Evolutionary conservation across 2,113 vertebrate genomes (phyloP), one percentile per base, ranked within the genome.

Genomic region (western clawed frog (Xenopus tropicalis)): DNA sequence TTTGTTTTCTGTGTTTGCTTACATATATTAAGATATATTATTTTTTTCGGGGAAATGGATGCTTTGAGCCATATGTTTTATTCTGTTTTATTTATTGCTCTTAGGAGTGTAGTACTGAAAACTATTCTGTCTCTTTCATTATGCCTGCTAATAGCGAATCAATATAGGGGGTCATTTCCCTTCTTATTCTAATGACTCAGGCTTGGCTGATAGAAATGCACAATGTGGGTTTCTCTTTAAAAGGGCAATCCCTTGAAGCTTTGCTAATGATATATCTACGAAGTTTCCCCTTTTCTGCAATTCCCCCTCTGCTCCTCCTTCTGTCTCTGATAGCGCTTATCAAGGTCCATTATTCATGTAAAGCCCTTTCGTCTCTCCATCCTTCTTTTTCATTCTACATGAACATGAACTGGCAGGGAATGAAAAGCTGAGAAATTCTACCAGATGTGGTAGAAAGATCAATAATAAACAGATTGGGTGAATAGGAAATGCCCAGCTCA

Each of bases 301-400:
- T 22, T 58, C 46, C 42, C 23, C 42, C 37, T 5, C 44, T 54
- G 43, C 57, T 29, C 42, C 43, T 74, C 24, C 42, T 22, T 54
- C 44, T 62, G 57, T 23, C 58, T 74, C 65, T 74, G 65, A 74
- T 74, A 61, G 58, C 48, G 20, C 72, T 75, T 46, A 75, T 69
- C 72, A 69, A 75, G 66, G 72, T 68, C 72, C 72, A 75, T 75
- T 62, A 75, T 75, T 69, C 66, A 69, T 75, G 72, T 11, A 68
- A 8, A 62, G 58, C 20, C 66, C 58, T 75, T 75, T 69, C 65
- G 44, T 75, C 65, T 75, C 17, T 25, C 43, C 52, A 43, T 25
- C 65, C 17, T 14, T 62, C 56, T 43, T 44, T 43, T 68, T 75
- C 66, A 68, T 68, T 68, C 61, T 52, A 68, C 67, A 56, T 19